Conservation (phyloP, 2,797 vertebrate genomes). For the Numenius phaeopus region DNA sequence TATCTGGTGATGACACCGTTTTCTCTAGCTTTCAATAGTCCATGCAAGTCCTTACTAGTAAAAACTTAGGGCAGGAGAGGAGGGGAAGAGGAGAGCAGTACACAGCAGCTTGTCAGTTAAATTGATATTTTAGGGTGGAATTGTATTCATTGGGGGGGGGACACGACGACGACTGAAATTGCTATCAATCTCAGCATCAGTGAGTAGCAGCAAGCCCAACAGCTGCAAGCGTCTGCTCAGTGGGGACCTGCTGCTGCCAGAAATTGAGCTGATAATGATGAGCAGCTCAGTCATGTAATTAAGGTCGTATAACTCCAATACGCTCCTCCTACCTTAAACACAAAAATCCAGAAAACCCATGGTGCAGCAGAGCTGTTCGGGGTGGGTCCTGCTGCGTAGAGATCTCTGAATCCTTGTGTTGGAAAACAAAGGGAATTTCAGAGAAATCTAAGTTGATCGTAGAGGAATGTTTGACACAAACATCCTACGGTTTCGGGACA, state of each 20-base stretch:
- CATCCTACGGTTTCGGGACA: neutral
- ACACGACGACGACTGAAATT: neutral
- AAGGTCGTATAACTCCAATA: neutral
- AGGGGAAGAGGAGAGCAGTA: neutral
- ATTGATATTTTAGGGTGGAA: neutral
- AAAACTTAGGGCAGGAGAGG: neutral
- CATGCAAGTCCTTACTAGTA: neutral
- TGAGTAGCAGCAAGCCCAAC: neutral
- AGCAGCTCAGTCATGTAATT: conserved; percentile 17
- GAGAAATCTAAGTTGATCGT: neutral
- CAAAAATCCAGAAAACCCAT: neutral
- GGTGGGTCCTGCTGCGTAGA: neutral
- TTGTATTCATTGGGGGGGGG: neutral
- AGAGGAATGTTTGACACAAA: neutral
- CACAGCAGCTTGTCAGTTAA: neutral
- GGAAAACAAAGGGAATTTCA: neutral
- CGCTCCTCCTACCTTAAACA: neutral
- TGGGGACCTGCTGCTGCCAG: conserved; percentile 34
- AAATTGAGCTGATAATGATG: conserved; percentile 19
- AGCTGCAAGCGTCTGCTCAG: conserved; percentile 4
- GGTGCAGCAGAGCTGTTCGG: neutral
- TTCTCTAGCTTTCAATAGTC: neutral
- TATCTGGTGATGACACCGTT: neutral
- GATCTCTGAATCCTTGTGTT: neutral
- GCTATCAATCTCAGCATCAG: neutral